phyloP scores from a whole-genome alignment of 2,113 vertebrate species.

The Passer domesticus region DNA sequence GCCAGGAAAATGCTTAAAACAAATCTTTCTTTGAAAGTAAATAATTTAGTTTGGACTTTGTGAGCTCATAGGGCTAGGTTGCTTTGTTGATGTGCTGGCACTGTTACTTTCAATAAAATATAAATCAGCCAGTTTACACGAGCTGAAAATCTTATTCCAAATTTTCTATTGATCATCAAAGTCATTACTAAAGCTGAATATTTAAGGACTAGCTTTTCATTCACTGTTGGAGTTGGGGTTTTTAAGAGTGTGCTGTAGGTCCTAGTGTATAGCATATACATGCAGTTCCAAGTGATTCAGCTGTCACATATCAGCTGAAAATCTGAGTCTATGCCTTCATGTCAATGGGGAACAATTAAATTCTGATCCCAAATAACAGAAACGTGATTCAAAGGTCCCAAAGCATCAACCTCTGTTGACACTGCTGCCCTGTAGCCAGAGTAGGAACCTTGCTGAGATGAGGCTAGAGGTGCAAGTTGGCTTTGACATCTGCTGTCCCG shows the following conservation, averaged over 20 bases:
- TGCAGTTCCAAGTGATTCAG: not conserved
- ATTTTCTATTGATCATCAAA: not conserved
- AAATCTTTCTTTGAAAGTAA: not conserved
- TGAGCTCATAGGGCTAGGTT: not conserved
- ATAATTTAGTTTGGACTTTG: not conserved
- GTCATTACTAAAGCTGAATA: not conserved
- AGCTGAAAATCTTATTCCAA: not conserved
- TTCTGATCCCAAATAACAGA: not conserved
- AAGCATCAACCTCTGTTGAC: not conserved
- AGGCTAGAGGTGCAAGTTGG: not conserved
- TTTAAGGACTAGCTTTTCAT: not conserved
- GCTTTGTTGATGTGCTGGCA: not conserved
- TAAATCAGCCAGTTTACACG: not conserved
- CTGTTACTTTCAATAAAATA: not conserved
- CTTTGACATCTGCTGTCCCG: not conserved
- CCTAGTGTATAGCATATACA: not conserved
- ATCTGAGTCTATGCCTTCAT: not conserved
- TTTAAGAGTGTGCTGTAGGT: not conserved
- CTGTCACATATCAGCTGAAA: not conserved
- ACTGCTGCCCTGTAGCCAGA: not conserved
- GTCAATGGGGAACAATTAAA: not conserved
- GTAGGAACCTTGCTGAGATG: not conserved
- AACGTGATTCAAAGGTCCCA: not conserved
- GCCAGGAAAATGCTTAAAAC: not conserved
- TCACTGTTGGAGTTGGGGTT: not conserved